Evolutionary conservation across 92 coral and sea anemone species (phyloP).

Genomic region (Scolanthus callimorphus): DNA sequence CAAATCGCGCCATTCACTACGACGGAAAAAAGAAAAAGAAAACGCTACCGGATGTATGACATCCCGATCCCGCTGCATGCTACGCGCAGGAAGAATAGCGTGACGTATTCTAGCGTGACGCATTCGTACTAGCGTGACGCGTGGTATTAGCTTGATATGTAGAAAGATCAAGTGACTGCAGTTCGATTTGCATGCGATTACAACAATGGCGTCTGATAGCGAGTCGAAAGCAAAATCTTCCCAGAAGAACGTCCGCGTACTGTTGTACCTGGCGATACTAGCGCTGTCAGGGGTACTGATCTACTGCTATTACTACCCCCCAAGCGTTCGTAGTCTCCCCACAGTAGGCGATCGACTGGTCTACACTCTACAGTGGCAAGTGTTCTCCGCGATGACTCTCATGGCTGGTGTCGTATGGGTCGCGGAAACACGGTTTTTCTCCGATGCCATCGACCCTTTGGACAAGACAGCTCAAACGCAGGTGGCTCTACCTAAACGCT

Average conservation of each 20-base stretch:
- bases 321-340: constrained; percentile 24
- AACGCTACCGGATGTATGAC: no score
- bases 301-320: background rate
- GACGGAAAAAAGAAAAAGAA: no score
- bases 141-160: no score
- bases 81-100: no score
- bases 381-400: constrained; percentile 34
- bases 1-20: no score
- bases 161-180: no score
- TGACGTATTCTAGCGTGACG: no score
- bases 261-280: background rate
- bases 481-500: constrained; percentile 17
- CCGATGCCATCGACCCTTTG: constrained; percentile 53
- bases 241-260: background rate
- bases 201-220: constrained; percentile 13
- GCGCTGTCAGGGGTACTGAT: background rate
- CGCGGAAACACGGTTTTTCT: constrained; percentile 13
- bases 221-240: background rate
- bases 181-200: no score
- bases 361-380: constrained; percentile 35
- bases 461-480: constrained; percentile 14
- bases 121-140: no score
- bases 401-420: constrained; percentile 43
- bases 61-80: no score
- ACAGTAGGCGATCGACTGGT: constrained; percentile 32